Evolutionary conservation across 2,113 vertebrate genomes (phyloP).

Genomic region (Gavialis gangeticus): DNA sequence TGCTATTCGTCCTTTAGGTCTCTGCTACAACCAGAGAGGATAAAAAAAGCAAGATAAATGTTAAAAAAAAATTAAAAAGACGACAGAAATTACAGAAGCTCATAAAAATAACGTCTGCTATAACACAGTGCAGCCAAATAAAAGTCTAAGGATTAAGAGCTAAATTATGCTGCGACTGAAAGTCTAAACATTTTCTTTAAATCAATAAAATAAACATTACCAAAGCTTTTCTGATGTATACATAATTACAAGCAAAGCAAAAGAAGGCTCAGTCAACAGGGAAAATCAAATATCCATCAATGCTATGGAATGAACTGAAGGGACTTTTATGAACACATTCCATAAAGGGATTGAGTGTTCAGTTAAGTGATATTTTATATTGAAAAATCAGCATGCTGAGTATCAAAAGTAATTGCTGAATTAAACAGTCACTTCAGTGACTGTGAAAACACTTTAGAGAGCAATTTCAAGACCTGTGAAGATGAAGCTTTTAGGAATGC

Average conservation of each 20-base stretch:
- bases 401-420: constrained; percentile 43
- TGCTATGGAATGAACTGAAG: neutral
- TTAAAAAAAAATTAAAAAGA: neutral
- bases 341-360: neutral
- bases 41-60: neutral
- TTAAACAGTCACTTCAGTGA: constrained; percentile 31
- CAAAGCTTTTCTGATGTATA: neutral
- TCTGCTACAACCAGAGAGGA: neutral
- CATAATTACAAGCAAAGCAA: constrained; percentile 43
- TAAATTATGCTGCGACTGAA: neutral
- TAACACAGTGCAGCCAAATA: neutral
- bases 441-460: constrained; percentile 31
- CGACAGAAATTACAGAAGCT: neutral
- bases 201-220: neutral
- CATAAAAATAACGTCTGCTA: neutral
- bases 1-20: constrained; percentile 12
- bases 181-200: constrained; percentile 23
- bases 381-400: neutral
- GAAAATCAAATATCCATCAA: constrained; percentile 33
- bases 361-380: neutral
- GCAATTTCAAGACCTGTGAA: constrained; percentile 20
- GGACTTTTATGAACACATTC: neutral
- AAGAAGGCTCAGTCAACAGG: neutral
- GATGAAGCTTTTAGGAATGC: constrained; percentile 29
- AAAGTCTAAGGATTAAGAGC: neutral